Evolutionary conservation across 2,888 invertebrate species (phyloP).

Genomic region (Cryptocephalus primarius): DNA sequence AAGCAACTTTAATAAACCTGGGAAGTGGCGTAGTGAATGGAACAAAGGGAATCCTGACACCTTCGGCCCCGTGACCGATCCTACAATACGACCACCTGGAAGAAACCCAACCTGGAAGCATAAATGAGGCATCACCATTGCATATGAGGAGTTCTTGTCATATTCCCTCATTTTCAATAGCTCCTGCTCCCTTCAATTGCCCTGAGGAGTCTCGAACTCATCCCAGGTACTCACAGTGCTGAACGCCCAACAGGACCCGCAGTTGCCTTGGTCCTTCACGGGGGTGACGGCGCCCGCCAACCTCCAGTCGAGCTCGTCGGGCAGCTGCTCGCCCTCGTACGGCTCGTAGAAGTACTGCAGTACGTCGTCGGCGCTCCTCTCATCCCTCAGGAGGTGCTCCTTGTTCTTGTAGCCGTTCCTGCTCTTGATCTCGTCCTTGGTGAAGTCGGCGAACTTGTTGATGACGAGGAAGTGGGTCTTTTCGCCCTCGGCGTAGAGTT

Average conservation of each 20-base stretch:
- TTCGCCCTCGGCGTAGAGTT: constrained; percentile 26
- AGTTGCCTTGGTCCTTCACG: constrained; percentile 28
- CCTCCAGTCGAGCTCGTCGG: constrained; percentile 32
- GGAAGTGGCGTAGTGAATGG: no score
- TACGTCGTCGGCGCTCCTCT: constrained; percentile 4
- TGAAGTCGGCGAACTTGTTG: constrained; percentile 31
- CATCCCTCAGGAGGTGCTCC: constrained; percentile 30
- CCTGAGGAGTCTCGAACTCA: neutral
- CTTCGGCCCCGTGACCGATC: no score
- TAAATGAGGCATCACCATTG: neutral
- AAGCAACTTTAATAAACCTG: no score
- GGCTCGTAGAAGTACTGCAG: constrained; percentile 18
- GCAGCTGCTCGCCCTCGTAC: constrained; percentile 31
- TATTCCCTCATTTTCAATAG: neutral
- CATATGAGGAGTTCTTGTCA: neutral
- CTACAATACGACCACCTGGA: no score
- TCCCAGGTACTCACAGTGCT: neutral
- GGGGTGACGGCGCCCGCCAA: constrained; percentile 31
- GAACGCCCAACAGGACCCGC: neutral
- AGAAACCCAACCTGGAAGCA: no score
- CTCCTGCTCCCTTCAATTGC: neutral
- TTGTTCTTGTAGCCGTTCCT: neutral
- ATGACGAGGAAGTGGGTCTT: constrained; percentile 27
- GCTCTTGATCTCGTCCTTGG: constrained; percentile 25
- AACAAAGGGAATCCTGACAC: no score